phyloP scores from a whole-genome alignment of 1,140 invertebrate genomes.

The Ceratina australensis region DNA sequence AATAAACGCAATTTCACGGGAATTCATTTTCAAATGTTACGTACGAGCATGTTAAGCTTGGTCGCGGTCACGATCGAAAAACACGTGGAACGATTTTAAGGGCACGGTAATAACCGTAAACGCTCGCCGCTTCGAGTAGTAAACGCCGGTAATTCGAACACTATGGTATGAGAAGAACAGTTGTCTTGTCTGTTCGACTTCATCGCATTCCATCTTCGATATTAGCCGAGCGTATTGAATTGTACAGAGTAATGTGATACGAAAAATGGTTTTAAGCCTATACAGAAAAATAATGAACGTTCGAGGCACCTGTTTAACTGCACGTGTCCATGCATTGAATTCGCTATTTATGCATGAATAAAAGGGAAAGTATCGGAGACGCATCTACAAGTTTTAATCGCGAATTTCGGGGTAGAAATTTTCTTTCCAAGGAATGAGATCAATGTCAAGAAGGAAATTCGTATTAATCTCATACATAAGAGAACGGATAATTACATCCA shows the following conservation, averaged over 20 bases:
- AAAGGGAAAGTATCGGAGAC: too few relatives aligned
- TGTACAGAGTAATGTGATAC: too few relatives aligned
- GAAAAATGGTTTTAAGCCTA: too few relatives aligned
- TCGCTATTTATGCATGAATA: too few relatives aligned
- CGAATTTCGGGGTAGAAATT: too few relatives aligned
- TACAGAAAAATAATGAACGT: too few relatives aligned
- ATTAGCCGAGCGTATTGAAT: conserved; percentile 11
- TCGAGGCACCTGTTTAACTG: too few relatives aligned
- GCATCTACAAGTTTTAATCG: too few relatives aligned
- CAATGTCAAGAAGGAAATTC: not conserved
- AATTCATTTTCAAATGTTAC: conserved; percentile 16
- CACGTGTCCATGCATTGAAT: too few relatives aligned
- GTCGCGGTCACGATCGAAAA: conserved; percentile 5
- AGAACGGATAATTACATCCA: not conserved
- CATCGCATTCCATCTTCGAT: not conserved
- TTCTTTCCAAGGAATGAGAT: not conserved
- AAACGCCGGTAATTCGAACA: conserved; percentile 35
- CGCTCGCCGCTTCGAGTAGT: conserved; percentile 10
- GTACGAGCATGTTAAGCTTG: not conserved
- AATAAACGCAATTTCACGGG: conserved; percentile 1
- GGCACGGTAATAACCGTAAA: conserved; percentile 32
- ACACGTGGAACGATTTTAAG: conserved; percentile 30
- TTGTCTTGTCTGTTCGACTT: conserved; percentile 10
- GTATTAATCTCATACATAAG: not conserved
- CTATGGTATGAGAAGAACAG: conserved; percentile 2